A percentile compares a stretch with the other conserved stretches of the same genome.
These are phyloP conservation scores for Himalopsyche anomala DNA, from an alignment of 2,888 invertebrate species.

Conservation along the genomic window DNA sequence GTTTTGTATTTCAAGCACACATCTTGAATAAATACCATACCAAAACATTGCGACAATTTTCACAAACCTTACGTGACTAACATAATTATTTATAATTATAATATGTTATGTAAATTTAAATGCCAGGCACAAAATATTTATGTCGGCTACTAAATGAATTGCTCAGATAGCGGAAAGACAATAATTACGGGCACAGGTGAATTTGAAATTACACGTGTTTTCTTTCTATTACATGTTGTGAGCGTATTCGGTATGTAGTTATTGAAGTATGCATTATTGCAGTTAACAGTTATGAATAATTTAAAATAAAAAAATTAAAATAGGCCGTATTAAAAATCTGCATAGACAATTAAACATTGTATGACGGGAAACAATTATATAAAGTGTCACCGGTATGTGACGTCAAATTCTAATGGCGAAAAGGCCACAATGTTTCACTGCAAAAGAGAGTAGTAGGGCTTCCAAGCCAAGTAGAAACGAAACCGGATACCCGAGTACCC, in stretches of 20 bases:
- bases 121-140: background rate
- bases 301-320: too few relatives aligned
- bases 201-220: background rate
- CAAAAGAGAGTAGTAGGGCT: too few relatives aligned
- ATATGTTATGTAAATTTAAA: background rate
- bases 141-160: background rate
- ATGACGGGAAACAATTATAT: too few relatives aligned
- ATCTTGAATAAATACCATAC: background rate
- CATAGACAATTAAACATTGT: too few relatives aligned
- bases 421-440: too few relatives aligned
- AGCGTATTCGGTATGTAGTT: background rate
- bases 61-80: background rate
- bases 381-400: too few relatives aligned
- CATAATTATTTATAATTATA: background rate
- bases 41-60: background rate
- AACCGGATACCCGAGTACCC: too few relatives aligned
- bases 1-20: background rate
- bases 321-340: too few relatives aligned
- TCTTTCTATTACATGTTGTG: background rate
- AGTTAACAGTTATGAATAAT: background rate
- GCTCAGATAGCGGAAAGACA: conserved; percentile 2
- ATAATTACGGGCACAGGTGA: background rate
- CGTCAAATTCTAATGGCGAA: too few relatives aligned
- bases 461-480: too few relatives aligned
- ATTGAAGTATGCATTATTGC: background rate